Percentiles rank a stretch among this genome's conserved stretches.
Evolutionary conservation across 2,888 invertebrate species (phyloP).

Genomic region (Drosophila mimica): DNA sequence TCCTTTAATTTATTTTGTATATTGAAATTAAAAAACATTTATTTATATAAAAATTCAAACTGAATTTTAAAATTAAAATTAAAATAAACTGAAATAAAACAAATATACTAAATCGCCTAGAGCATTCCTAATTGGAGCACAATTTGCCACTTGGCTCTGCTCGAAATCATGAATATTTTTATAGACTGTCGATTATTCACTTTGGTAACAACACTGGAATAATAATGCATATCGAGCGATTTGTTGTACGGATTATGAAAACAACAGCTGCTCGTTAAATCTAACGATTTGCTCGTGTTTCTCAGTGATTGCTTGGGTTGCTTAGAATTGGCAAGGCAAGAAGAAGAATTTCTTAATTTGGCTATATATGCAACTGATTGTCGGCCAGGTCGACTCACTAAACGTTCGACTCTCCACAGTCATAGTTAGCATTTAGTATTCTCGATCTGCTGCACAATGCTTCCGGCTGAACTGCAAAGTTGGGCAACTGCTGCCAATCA

Average conservation of each 20-base stretch:
- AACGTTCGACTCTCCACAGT: neutral
- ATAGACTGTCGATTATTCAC: neutral
- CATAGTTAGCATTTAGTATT: neutral
- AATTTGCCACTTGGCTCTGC: neutral
- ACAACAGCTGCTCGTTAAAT: slow-evolving; percentile 49
- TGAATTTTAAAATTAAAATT: neutral
- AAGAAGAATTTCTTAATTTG: neutral
- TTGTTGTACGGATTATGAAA: slow-evolving; percentile 2
- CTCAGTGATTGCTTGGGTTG: neutral
- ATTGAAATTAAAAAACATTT: neutral
- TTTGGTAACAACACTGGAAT: neutral
- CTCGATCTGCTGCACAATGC: slow-evolving; percentile 16
- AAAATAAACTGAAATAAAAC: neutral
- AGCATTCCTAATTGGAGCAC: neutral
- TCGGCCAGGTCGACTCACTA: slow-evolving; percentile 2
- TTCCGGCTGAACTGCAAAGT: slow-evolving; percentile 13
- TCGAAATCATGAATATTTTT: neutral
- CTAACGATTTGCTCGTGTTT: slow-evolving; percentile 13
- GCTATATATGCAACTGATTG: slow-evolving; percentile 38
- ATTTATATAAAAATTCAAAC: neutral
- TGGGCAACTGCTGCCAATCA: slow-evolving; percentile 43
- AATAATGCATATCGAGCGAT: neutral
- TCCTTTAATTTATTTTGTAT: neutral
- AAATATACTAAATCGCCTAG: neutral
- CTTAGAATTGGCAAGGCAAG: neutral